phyloP scores from a whole-genome alignment of 2,113 vertebrate species.

The Thomomys bottae region DNA sequence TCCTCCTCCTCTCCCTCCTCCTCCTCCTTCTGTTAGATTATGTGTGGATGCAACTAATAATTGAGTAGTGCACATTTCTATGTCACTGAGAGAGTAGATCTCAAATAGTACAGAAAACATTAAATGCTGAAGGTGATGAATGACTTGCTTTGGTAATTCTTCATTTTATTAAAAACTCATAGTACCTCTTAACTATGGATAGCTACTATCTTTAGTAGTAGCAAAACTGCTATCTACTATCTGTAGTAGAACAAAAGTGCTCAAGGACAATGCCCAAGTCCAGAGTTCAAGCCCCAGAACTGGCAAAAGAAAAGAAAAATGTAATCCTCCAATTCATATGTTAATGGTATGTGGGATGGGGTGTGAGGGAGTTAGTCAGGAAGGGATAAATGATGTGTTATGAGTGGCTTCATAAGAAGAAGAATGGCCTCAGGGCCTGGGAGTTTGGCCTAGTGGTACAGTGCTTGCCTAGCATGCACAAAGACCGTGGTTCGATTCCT shows the following conservation, averaged over 20 bases:
- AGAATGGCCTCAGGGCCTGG: too few relatives aligned
- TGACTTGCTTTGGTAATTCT: not conserved
- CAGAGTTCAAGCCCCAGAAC: too few relatives aligned
- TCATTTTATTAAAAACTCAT: not conserved
- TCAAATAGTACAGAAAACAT: not conserved
- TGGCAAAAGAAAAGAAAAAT: too few relatives aligned
- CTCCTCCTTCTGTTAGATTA: too few relatives aligned
- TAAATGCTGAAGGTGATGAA: not conserved
- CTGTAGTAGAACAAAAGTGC: too few relatives aligned
- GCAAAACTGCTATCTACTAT: too few relatives aligned
- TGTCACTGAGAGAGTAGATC: not conserved
- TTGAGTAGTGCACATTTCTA: not conserved
- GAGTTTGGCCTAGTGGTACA: too few relatives aligned
- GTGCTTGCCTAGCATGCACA: too few relatives aligned
- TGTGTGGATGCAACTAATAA: not conserved
- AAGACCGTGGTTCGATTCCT: too few relatives aligned
- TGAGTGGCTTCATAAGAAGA: not conserved
- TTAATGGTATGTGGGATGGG: not conserved
- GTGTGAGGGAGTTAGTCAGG: not conserved
- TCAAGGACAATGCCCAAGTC: too few relatives aligned
- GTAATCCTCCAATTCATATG: not conserved
- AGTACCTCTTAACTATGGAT: not conserved
- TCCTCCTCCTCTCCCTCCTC: not conserved
- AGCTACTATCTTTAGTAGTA: not conserved
- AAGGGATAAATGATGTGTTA: not conserved